Evolutionary conservation across 2,888 invertebrate genomes (phyloP).

Genomic region (Vanessa cardui): DNA sequence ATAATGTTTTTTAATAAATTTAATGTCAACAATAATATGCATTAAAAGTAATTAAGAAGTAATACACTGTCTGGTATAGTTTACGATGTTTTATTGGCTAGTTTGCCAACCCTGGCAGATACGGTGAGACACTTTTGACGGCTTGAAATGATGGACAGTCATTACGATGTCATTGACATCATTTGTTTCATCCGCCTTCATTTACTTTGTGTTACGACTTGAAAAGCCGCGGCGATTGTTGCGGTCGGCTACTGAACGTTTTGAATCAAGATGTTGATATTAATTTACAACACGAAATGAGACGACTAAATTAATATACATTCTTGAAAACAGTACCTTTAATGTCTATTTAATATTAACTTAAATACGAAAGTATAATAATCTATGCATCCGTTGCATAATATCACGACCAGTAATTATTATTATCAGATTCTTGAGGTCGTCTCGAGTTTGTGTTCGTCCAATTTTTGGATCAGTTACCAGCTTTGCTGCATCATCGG

Average conservation of each 20-base stretch:
- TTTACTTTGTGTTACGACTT: conserved; percentile 47
- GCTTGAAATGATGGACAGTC: conserved; percentile 66
- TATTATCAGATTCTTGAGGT: conserved; percentile 45
- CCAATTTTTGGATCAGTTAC: conserved; percentile 75
- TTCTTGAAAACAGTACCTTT: background rate
- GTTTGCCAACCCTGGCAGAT: conserved; percentile 41
- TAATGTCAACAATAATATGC: too few species aligned
- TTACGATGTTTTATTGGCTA: background rate
- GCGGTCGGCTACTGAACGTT: conserved; percentile 53
- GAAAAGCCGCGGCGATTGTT: conserved; percentile 54
- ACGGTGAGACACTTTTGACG: conserved; percentile 66
- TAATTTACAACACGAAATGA: conserved; percentile 17
- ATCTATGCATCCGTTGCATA: background rate
- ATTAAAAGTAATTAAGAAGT: too few species aligned
- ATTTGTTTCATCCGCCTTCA: conserved; percentile 63
- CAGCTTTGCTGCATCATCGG: conserved; percentile 79
- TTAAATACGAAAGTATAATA: background rate
- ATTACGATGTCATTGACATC: conserved; percentile 74
- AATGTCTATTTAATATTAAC: background rate
- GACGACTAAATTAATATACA: conserved; percentile 5
- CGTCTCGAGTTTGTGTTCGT: conserved; percentile 66
- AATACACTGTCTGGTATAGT: background rate
- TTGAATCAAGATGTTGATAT: conserved; percentile 41
- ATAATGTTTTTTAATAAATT: too few species aligned
- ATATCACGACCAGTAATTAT: conserved; percentile 20